Base-by-base conservation (phyloP, 2,888 invertebrate genomes). In the Tetranychus truncatus region DNA sequence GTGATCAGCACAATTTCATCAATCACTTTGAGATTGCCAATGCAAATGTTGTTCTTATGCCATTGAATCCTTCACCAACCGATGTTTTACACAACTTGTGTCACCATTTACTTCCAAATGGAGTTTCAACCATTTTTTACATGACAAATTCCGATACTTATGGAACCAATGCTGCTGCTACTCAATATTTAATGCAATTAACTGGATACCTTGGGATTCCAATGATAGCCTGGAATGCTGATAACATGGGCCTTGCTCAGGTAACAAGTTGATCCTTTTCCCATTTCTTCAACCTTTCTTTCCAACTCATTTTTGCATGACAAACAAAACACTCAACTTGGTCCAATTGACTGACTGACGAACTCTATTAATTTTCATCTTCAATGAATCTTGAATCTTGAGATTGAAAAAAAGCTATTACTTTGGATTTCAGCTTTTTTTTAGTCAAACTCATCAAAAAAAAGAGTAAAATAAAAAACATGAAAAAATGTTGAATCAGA, bases 191-290 rank as follows among this genome's bases (percentile, higher is more conserved):
- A 84, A 87, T 94, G 79, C 93, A 94, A 85, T 86, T 94, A 81
- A 92, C 93, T 79, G 92, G 92, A 76, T 94, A 94, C 84, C 86
- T 95, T 80, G 95, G 94, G 79, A 93, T 95, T 82, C 95, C 95
- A 80, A 93, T 95, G 74, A 92, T 95, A 80, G 92, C 93, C 9
- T 96, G 95, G 95, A 95, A 95, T 84, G 94, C 95, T 9, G 95
- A 96, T 84, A 95, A 95, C 84, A 92, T 95, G 67, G 95, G 94
- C 66, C 86, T 94, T 76, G 88, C 87, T 80, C 83, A 86, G 81
- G 82, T 82, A 78, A 79, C 20, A 34, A 34, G 55, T 73, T 75
- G 45, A 55, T 73, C 45, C 45, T 34, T 75, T 44, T 8, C 15
- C 45, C 45, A 45, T 71, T 46, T 1, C 2, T 55, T 55, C 55